These are phyloP conservation scores for Pandemis cinnamomeana DNA, from an alignment of 2,888 invertebrate genomes.

Conservation along the genomic window DNA sequence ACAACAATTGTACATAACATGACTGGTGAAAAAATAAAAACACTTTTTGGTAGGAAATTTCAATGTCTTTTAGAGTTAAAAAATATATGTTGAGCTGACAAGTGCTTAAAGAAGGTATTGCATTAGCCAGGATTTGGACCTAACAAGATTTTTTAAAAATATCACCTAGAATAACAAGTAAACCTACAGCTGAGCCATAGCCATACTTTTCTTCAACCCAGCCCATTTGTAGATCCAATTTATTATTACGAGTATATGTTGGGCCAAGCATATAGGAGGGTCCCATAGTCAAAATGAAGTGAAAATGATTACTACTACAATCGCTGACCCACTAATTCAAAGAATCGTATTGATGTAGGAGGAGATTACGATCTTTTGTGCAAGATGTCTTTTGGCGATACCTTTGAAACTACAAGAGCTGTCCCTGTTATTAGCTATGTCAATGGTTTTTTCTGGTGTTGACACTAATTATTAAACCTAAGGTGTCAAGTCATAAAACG, in stretches of 20 bases:
- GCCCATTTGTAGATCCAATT: too few relatives aligned
- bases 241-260: not conserved
- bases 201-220: too few relatives aligned
- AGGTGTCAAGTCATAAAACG: not conserved
- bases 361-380: too few relatives aligned
- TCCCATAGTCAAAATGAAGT: too few relatives aligned
- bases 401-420: too few relatives aligned
- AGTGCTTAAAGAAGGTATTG: slow-evolving; percentile 20
- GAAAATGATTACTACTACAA: too few relatives aligned
- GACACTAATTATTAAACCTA: not conserved
- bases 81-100: not conserved
- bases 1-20: slow-evolving; percentile 8
- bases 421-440: too few relatives aligned
- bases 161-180: not conserved
- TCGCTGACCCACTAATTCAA: too few relatives aligned
- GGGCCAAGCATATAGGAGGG: not conserved
- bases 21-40: too few relatives aligned
- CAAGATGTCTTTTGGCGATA: too few relatives aligned
- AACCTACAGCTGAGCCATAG: not conserved
- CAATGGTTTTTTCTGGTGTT: not conserved
- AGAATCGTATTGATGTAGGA: too few relatives aligned
- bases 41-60: not conserved
- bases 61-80: not conserved
- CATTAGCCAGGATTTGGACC: slow-evolving; percentile 10
- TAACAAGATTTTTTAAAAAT: not conserved